Evolutionary conservation across 2,888 invertebrate genomes (phyloP).

Genomic region (Ophion obscuratus): DNA sequence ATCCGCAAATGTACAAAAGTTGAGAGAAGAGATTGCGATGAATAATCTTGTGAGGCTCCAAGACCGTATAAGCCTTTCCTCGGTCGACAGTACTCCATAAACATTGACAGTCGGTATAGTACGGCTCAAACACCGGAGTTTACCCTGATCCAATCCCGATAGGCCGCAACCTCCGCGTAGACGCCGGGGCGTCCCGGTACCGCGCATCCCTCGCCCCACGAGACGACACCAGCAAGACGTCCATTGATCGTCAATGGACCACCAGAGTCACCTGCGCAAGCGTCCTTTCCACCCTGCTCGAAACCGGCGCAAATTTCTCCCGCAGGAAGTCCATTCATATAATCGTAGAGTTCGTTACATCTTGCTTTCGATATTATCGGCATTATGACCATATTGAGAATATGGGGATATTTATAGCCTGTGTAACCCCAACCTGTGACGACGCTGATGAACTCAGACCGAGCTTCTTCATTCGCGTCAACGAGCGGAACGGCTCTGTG

Average conservation of each 20-base stretch:
- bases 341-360: conserved; percentile 84
- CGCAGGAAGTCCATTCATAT: conserved; percentile 71
- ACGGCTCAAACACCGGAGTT: conserved; percentile 1
- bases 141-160: conserved; percentile 80
- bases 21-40: no score
- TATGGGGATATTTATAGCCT: conserved; percentile 24
- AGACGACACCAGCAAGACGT: conserved; percentile 74
- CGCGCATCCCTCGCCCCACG: conserved; percentile 86
- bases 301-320: conserved; percentile 86
- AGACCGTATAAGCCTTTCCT: no score
- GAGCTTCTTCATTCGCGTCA: conserved; percentile 12
- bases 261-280: conserved; percentile 78
- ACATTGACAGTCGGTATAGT: neutral
- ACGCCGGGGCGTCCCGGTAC: conserved; percentile 83
- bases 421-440: conserved; percentile 61
- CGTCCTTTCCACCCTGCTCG: conserved; percentile 85
- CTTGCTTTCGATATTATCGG: conserved; percentile 85
- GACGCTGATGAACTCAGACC: neutral
- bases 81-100: no score
- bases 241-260: conserved; percentile 73
- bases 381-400: conserved; percentile 85
- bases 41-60: no score
- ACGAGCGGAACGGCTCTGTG: conserved; percentile 35
- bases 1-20: no score
- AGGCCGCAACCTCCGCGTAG: conserved; percentile 85